Base-by-base conservation (phyloP, 2,113 vertebrate species). In the Corythornis madagascariensis region DNA sequence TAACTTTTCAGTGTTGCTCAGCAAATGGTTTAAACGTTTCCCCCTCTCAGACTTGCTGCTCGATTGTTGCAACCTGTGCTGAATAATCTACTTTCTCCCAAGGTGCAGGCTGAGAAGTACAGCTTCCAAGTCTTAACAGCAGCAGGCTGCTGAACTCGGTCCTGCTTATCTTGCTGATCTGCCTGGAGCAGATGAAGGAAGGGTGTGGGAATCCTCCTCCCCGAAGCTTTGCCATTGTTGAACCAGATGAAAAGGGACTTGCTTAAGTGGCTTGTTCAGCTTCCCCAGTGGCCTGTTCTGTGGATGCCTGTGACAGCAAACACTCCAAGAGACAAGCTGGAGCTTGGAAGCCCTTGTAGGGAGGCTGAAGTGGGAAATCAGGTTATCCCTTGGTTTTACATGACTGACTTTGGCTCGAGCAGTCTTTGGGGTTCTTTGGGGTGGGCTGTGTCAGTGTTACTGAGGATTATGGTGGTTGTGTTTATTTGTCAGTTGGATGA, bases 171-270 rank as follows among this genome's bases (percentile, higher is more conserved):
- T 78, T 78, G 81, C 4, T 14, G 57, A n/a, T 83, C 86, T 86
- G 92, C 90, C 94, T 83, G 88, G 72, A 93, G 94, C 86, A 86
- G 83, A 55, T 89, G 82, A 90, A 80, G 77, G 80, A 70, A 67
- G 91, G 89, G 61, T 79, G 83, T 94, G 88, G 83, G 83, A 78
- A 74, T 43, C 85, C 79, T 93, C 92, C 92, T 48, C 67, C 86
- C 6, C 24, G 18, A 74, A 40, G 66, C 50, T 86, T 61, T 81
- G 28, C 65, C 61, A n/a, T 65, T 90, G 86, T 52, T 45, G 61
- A 38, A 25, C 4, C 7, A 65, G 88, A 71, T 71, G 47, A 61
- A 70, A 52, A 43, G n/a, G 53, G 43, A 19, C 70, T 83, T 86
- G 69, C 77, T 72, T 83, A 50, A 83, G 31, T 11, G 65, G 52